phyloP scores from a whole-genome alignment of 2,797 vertebrate species.

The Vireo griseus region DNA sequence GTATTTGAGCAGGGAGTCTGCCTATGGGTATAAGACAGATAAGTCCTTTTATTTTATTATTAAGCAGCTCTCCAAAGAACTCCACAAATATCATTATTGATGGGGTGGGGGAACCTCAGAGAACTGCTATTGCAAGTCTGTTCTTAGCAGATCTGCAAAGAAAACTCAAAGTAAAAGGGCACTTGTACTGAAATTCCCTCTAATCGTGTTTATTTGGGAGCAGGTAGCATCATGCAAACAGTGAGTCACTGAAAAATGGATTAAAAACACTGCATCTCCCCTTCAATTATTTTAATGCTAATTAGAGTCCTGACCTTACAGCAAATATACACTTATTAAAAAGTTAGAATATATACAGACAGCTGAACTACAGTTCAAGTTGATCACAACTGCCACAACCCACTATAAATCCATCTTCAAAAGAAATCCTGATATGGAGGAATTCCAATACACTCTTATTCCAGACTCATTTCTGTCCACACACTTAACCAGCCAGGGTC shows the following conservation, averaged over 20 bases:
- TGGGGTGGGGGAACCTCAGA: slow-evolving; percentile 26
- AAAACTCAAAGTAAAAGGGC: slow-evolving; percentile 30
- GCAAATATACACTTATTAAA: not conserved
- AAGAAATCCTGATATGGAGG: not conserved
- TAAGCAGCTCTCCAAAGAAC: slow-evolving; percentile 60
- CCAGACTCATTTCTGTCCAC: not conserved
- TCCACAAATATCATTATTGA: slow-evolving; percentile 7
- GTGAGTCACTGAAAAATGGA: not conserved
- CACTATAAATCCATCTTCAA: not conserved
- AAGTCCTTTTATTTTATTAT: slow-evolving; percentile 58
- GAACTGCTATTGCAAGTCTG: slow-evolving; percentile 55
- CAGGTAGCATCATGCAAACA: not conserved
- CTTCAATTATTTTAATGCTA: not conserved
- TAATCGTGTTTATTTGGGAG: not conserved
- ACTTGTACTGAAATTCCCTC: slow-evolving; percentile 66
- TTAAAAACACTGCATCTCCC: not conserved
- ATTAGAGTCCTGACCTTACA: not conserved
- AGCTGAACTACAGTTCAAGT: not conserved
- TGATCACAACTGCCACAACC: not conserved
- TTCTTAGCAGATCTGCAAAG: slow-evolving; percentile 44
- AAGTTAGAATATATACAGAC: not conserved
- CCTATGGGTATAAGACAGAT: slow-evolving; percentile 63
- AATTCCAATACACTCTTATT: not conserved
- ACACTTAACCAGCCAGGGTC: not conserved
- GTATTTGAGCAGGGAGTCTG: slow-evolving; percentile 68